Conservation (phyloP, 2,797 vertebrate genomes). For the Channallabes apus region DNA sequence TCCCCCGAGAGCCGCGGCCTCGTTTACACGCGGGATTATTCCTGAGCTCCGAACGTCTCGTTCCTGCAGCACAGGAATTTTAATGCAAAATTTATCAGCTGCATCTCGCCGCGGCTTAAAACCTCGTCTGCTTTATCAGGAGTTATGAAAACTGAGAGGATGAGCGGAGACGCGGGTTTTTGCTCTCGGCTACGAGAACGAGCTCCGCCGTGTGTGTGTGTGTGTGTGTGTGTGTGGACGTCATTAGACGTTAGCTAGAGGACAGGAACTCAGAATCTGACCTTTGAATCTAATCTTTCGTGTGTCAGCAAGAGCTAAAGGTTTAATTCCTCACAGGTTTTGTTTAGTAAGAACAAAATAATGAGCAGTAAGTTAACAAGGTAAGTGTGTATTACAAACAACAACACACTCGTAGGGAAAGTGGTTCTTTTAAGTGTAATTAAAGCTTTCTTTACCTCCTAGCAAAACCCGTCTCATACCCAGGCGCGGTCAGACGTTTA, state of each 20-base stretch:
- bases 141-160: neutral
- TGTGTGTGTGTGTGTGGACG: neutral
- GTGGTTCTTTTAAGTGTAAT: neutral
- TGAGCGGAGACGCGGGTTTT: neutral
- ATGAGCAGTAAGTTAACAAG: neutral
- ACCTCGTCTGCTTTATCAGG: conserved; percentile 3
- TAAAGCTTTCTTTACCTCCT: neutral
- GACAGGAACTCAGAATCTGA: neutral
- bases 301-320: neutral
- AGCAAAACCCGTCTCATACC: neutral
- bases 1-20: conserved; percentile 43
- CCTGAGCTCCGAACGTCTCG: conserved; percentile 27
- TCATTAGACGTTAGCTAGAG: neutral
- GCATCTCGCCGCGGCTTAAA: conserved; percentile 18
- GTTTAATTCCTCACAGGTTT: neutral
- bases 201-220: neutral
- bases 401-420: neutral
- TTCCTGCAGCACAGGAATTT: conserved; percentile 35
- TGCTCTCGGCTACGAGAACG: neutral
- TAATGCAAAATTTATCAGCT: conserved; percentile 25
- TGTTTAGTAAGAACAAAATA: too few species aligned
- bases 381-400: neutral
- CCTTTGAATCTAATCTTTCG: too few species aligned
- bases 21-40: conserved; percentile 56
- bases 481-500: neutral